Conservation (phyloP, 2,113 vertebrate species). For the Poicephalus gulielmi region DNA sequence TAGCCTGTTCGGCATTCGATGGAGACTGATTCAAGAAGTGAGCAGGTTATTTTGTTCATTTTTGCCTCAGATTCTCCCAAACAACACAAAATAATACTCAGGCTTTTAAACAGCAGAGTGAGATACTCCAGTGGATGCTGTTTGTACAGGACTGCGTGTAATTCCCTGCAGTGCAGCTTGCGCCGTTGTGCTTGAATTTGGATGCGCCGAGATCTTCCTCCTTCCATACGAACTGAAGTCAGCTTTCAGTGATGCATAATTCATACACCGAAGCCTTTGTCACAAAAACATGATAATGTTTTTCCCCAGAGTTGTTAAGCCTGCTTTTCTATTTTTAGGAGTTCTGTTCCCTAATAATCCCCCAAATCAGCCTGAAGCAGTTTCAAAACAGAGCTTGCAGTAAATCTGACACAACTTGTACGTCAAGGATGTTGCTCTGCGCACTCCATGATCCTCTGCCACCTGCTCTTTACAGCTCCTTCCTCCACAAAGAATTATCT, state of each 20-base stretch:
- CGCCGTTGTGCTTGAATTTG: not conserved
- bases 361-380: not conserved
- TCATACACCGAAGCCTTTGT: constrained; percentile 38
- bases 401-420: not conserved
- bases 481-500: not conserved
- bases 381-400: constrained; percentile 3
- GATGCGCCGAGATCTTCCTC: constrained; percentile 11
- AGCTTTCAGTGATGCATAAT: constrained; percentile 40
- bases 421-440: not conserved
- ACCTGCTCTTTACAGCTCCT: not conserved
- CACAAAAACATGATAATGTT: constrained; percentile 6
- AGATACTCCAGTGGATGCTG: not conserved
- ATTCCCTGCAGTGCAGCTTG: constrained; percentile 1
- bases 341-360: constrained; percentile 6
- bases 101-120: not conserved
- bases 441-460: not conserved
- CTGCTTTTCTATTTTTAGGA: constrained; percentile 32
- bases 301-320: not conserved
- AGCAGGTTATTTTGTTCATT: not conserved
- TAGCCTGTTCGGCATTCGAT: not conserved
- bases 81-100: not conserved
- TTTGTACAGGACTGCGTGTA: not conserved
- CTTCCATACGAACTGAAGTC: not conserved
- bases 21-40: not conserved
- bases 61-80: not conserved